phyloP scores from a whole-genome alignment of 2,797 vertebrate genomes.

The Catostomus latipinnis region DNA sequence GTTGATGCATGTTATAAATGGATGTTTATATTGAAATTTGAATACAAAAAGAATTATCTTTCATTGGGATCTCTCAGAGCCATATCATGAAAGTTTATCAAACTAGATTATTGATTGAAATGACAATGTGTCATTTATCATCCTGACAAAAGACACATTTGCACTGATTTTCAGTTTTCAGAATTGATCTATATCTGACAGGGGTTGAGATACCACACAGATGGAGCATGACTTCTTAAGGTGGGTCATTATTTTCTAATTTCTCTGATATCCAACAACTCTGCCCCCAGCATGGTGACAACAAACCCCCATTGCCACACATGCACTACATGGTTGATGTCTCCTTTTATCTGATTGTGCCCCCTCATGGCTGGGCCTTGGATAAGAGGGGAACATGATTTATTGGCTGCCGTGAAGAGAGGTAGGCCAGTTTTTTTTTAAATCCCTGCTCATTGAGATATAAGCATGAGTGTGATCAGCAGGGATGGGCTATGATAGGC shows the following conservation, averaged over 20 bases:
- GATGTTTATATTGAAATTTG: too few species aligned
- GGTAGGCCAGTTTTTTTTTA: constrained; percentile 25
- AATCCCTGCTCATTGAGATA: constrained; percentile 46
- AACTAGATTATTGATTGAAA: constrained; percentile 43
- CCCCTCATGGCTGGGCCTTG: constrained; percentile 42
- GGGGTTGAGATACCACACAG: constrained; percentile 27
- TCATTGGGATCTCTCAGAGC: constrained; percentile 17
- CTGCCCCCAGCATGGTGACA: constrained; percentile 25
- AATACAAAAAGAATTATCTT: constrained; percentile 6
- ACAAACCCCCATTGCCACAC: constrained; percentile 43
- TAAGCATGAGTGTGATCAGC: constrained; percentile 43
- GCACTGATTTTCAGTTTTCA: constrained; percentile 13
- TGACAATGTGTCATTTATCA: constrained; percentile 46
- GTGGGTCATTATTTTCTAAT: constrained; percentile 37
- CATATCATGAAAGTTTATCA: not conserved
- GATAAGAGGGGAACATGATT: constrained; percentile 60
- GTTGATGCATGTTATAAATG: too few species aligned
- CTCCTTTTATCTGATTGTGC: constrained; percentile 59
- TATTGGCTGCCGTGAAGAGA: constrained; percentile 48
- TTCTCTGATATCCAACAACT: constrained; percentile 35
- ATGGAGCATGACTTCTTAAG: constrained; percentile 39
- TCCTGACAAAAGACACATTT: constrained; percentile 18
- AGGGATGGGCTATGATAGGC: constrained; percentile 53
- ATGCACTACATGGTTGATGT: constrained; percentile 44
- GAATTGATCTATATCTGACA: constrained; percentile 30